Conservation (phyloP, 2,113 vertebrate genomes). For the Sinocyclocheilus grahami region DNA sequence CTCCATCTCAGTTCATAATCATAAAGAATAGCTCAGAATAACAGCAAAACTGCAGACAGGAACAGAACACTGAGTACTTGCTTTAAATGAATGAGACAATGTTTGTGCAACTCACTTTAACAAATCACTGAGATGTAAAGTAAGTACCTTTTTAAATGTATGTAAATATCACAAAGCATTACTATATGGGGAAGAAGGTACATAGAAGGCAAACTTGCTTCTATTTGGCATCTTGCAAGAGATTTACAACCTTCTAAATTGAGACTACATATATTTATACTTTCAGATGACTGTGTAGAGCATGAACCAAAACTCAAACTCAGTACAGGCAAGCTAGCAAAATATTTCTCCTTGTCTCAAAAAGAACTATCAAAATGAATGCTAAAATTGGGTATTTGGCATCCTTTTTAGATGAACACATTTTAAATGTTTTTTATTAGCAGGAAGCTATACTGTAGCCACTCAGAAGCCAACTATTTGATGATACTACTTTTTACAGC, state of each 20-base stretch:
- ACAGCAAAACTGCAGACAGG: conserved; percentile 18
- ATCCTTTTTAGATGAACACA: background rate
- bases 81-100: background rate
- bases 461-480: background rate
- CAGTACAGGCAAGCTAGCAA: too few relatives aligned
- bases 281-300: background rate
- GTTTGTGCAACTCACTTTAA: background rate
- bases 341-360: too few relatives aligned
- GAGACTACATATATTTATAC: background rate
- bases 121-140: background rate
- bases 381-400: background rate
- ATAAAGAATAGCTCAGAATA: background rate
- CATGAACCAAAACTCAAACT: background rate
- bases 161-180: background rate
- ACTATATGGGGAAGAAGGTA: background rate
- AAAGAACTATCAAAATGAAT: too few relatives aligned
- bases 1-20: background rate
- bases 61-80: background rate
- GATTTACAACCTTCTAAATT: conserved; percentile 15
- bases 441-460: too few relatives aligned
- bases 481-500: background rate
- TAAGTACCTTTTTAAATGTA: background rate
- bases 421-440: background rate
- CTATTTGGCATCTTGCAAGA: background rate
- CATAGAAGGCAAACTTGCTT: background rate